Evolutionary conservation across 2,113 vertebrate species (phyloP).

Genomic region (Chunga burmeisteri): DNA sequence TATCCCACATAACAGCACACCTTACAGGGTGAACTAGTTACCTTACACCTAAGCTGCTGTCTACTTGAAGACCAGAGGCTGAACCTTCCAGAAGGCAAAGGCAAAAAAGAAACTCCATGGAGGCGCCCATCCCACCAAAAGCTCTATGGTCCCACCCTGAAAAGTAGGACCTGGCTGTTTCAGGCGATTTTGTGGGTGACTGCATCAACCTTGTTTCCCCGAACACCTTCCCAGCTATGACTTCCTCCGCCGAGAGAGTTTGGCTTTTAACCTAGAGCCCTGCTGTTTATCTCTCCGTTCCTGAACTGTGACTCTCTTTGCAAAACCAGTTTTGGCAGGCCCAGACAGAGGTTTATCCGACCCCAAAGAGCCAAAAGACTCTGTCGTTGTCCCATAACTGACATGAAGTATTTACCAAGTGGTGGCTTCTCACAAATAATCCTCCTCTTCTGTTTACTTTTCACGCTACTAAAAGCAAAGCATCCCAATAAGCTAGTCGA

Average conservation of each 20-base stretch:
- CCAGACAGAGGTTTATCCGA: background rate
- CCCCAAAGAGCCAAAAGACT: background rate
- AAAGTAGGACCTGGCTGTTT: background rate
- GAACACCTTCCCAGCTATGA: background rate
- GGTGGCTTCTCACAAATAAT: background rate
- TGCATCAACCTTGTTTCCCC: background rate
- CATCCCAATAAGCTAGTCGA: background rate
- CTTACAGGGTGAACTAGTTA: background rate
- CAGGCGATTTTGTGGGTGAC: background rate
- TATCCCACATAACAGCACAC: background rate
- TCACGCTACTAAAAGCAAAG: background rate
- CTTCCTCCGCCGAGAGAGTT: background rate
- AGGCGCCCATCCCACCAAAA: background rate
- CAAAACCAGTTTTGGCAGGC: background rate
- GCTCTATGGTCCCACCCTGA: background rate
- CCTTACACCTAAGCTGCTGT: background rate
- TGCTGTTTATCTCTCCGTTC: background rate
- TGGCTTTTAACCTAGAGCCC: background rate
- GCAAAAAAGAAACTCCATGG: background rate
- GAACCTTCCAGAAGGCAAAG: background rate
- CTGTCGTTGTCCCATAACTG: background rate
- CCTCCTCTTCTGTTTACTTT: background rate
- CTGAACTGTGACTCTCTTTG: background rate
- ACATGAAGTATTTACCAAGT: background rate
- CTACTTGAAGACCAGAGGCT: background rate